phyloP scores from a whole-genome alignment of 2,113 vertebrate species.

The Prionailurus viverrinus region DNA sequence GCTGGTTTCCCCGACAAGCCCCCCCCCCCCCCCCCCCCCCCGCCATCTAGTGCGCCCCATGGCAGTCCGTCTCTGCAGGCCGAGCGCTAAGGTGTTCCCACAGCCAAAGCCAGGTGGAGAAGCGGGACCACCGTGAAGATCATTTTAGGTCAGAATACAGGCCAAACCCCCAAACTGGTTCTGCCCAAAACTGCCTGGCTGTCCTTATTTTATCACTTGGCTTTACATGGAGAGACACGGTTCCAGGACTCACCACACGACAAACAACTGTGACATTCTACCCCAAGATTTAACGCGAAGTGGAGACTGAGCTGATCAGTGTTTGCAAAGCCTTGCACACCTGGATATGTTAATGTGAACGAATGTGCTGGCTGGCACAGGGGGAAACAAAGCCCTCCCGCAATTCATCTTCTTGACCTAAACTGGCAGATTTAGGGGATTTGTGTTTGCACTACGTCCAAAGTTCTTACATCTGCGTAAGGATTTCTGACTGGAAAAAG shows the following conservation, averaged over 20 bases:
- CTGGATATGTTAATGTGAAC: neutral
- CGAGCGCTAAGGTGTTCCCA: neutral
- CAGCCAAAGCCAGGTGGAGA: slow-evolving; percentile 36
- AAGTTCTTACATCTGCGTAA: neutral
- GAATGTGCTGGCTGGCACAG: neutral
- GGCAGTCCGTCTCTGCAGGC: slow-evolving; percentile 19
- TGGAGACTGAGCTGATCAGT: neutral
- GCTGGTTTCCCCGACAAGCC: neutral
- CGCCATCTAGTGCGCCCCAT: neutral
- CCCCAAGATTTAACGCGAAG: neutral
- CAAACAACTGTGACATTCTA: neutral
- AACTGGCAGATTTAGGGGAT: neutral
- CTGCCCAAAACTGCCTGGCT: slow-evolving; percentile 7
- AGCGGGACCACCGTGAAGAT: neutral
- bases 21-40: too few species aligned
- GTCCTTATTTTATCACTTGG: neutral
- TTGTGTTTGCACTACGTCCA: neutral
- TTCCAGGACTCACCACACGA: neutral
- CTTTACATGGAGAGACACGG: neutral
- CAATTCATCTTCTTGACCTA: neutral
- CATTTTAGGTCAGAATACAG: slow-evolving; percentile 46
- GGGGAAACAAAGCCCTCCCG: neutral
- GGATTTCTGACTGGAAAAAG: neutral
- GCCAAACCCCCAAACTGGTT: neutral
- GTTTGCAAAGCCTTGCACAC: neutral